A percentile compares a stretch with the other conserved stretches of the same genome.
Conservation (phyloP, 2,113 vertebrate genomes). For the Burhinus bistriatus region DNA sequence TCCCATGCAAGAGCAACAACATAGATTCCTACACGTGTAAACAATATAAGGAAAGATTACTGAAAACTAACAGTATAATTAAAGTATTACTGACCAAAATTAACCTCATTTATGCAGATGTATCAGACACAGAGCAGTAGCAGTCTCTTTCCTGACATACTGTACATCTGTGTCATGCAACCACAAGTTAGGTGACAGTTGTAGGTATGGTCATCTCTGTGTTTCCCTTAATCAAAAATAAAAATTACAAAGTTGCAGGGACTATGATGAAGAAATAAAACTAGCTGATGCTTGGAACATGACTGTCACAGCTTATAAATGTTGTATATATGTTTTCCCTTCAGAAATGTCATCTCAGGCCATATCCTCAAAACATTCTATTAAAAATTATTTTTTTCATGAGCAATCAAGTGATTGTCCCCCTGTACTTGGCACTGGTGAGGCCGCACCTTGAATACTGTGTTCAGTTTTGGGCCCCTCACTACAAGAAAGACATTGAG, state of each 20-base stretch:
- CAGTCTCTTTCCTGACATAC: not conserved
- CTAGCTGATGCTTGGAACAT: not conserved
- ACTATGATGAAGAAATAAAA: not conserved
- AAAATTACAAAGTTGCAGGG: not conserved
- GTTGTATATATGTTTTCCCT: not conserved
- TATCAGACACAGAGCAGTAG: not conserved
- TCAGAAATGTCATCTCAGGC: not conserved
- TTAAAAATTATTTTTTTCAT: not conserved
- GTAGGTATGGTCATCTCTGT: not conserved
- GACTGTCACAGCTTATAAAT: not conserved
- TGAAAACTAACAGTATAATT: not conserved
- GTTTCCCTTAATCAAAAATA: not conserved
- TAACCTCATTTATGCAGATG: not conserved
- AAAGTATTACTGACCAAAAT: not conserved
- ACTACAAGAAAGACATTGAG: too few relatives aligned
- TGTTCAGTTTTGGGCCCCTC: too few relatives aligned
- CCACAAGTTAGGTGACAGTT: not conserved
- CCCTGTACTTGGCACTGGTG: too few relatives aligned
- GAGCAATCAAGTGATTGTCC: fast-evolving
- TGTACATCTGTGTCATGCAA: not conserved
- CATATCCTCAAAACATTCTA: not conserved
- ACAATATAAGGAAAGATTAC: not conserved
- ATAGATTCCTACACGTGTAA: not conserved
- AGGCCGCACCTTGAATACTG: too few relatives aligned
- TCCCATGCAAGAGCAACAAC: not conserved